Evolutionary conservation across 2,888 invertebrate genomes (phyloP), one percentile per base, ranked within the genome.

Genomic region (Sminthurinus aureus): DNA sequence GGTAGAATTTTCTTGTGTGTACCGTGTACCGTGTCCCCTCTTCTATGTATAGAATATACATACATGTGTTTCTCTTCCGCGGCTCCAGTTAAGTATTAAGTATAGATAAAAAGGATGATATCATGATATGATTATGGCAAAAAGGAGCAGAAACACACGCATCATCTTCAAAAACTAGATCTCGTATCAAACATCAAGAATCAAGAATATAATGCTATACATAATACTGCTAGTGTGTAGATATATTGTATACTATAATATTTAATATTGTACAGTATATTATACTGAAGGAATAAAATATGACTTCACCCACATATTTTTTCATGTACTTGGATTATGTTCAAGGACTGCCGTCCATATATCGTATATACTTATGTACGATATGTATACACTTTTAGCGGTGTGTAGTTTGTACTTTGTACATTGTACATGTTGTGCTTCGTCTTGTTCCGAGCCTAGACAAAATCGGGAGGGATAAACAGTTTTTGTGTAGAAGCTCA

Each of bases 401-500:
- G 38, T 38, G 38, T 38, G 38, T 38, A 38, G 38, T 38, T 6
- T 38, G 38, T 38, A 1, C 38, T 6, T 38, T 4, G 38, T 38
- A 38, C 6, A 38, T 38, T 38, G 38, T 38, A 38, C 38, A 38
- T 38, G 38, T 38, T 38, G 38, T 38, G 38, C 38, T 38, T 38
- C 38, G 38, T 38, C 38, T 38, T 38, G 38, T 38, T 38, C 38
- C 6, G 38, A 38, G 6, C 3, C 6, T 38, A 38, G 38, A 9
- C 58, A 11, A 11, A 58, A 58, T 58, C 18, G 58, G 58, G 58
- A 58, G 58, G 58, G 58, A 58, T 58, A 58, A 58, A 58, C 58
- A 58, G 58, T 58, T 58, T 58, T 13, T 58, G 18, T 58, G 58
- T 58, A 52, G 81, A 73, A 73, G 69, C 81, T 73, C 76, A 51